Conservation (phyloP, 2,888 invertebrate genomes). For the Auanema freiburgensis region DNA sequence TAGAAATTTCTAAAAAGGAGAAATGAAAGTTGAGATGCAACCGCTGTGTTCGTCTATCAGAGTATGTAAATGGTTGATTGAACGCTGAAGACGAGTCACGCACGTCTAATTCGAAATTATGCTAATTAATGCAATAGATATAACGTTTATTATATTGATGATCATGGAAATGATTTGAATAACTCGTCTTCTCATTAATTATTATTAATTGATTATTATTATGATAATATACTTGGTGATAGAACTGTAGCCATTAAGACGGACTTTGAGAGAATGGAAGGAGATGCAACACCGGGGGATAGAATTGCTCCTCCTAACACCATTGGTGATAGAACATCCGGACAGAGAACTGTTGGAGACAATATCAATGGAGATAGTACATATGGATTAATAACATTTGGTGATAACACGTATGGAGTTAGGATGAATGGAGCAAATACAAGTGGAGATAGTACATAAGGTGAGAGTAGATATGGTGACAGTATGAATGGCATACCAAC, state of each 20-base stretch:
- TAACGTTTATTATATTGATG: too few relatives aligned
- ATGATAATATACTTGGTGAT: constrained; percentile 51
- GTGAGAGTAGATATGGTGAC: constrained; percentile 45
- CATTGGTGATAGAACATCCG: constrained; percentile 43
- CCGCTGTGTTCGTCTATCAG: too few relatives aligned
- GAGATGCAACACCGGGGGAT: constrained; percentile 55
- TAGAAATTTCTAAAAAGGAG: too few relatives aligned
- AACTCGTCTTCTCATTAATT: too few relatives aligned
- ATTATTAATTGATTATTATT: not conserved
- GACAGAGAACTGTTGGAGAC: constrained; percentile 32
- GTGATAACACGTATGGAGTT: constrained; percentile 50
- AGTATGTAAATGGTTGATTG: too few relatives aligned
- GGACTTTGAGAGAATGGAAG: constrained; percentile 53
- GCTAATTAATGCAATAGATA: too few relatives aligned
- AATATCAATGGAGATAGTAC: constrained; percentile 53
- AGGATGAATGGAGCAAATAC: constrained; percentile 55
- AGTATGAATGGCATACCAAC: constrained; percentile 54
- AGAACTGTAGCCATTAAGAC: constrained; percentile 53
- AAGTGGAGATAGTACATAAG: constrained; percentile 46
- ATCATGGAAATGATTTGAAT: too few relatives aligned
- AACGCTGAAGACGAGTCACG: too few relatives aligned
- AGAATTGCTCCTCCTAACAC: constrained; percentile 52
- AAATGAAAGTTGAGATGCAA: too few relatives aligned
- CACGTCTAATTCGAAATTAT: too few relatives aligned
- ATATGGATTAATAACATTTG: constrained; percentile 57